Evolutionary conservation across 2,888 invertebrate species (phyloP).

Genomic region (Ephialtes manifestator): DNA sequence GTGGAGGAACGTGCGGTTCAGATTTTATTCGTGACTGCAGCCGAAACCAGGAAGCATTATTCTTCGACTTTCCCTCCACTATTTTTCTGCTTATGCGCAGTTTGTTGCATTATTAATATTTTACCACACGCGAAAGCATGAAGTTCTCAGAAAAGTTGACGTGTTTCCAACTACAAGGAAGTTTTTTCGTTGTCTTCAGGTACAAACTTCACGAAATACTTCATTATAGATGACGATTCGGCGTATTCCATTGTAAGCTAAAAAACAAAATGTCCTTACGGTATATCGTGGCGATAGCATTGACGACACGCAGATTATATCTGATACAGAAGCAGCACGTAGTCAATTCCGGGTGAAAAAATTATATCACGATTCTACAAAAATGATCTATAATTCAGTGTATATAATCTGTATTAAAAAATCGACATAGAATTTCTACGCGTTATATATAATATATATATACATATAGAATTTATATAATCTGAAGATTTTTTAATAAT

Average conservation of each 20-base stretch:
- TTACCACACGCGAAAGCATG: slow-evolving; percentile 13
- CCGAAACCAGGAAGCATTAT: background rate
- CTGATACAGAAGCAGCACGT: background rate
- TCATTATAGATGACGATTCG: slow-evolving; percentile 17
- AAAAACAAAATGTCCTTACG: background rate
- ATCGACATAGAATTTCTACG: too few species aligned
- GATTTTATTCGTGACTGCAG: background rate
- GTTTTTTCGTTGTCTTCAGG: background rate
- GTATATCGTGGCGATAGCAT: background rate
- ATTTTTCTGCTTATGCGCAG: slow-evolving; percentile 16
- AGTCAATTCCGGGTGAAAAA: too few species aligned
- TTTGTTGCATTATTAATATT: slow-evolving; percentile 40
- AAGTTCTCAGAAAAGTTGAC: slow-evolving; percentile 17
- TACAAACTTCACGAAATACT: background rate
- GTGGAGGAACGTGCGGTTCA: background rate
- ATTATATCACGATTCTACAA: too few species aligned
- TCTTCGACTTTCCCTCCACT: slow-evolving; percentile 16
- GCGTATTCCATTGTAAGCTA: background rate
- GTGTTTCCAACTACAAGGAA: slow-evolving; percentile 9
- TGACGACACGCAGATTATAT: background rate
- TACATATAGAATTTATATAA: too few species aligned
- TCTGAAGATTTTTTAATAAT: too few species aligned
- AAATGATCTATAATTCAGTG: too few species aligned
- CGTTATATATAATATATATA: too few species aligned
- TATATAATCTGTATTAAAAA: too few species aligned